Evolutionary conservation across 2,888 invertebrate genomes (phyloP), one percentile per base, ranked within the genome.

Genomic region (Liodrosophila aerea): DNA sequence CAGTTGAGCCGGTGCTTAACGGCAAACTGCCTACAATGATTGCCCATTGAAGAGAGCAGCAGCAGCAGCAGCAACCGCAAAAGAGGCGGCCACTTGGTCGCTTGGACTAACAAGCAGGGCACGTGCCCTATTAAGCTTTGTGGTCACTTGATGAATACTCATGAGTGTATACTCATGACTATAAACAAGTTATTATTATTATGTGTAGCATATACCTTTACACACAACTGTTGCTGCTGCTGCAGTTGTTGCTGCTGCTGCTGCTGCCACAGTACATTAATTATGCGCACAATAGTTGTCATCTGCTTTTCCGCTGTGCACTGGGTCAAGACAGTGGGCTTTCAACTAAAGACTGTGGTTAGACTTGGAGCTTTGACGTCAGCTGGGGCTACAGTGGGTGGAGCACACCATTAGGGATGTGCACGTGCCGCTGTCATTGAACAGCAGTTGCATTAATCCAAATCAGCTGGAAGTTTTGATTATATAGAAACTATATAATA

Each of bases 71-170:
- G 49, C 54, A 53, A 62, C 63, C 57, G 64, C 62, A 70, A 62
- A 16, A 39, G 50, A 46, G 60, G 58, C 58, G 54, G 58, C 31
- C 54, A 40, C 11, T 59, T 72, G 54, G 64, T 59, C 74, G 76
- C 69, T 63, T 76, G 65, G 74, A 58, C 62, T 74, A 72, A 69
- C 73, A 71, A 73, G 70, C 75, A 71, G 76, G 75, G 75, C 77
- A 77, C 76, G 76, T 76, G 76, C 76, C 76, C 76, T 74, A 76
- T 73, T 76, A 76, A 76, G 65, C 74, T 76, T 73, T 74, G 76
- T 74, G 74, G 74, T 74, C 69, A 68, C 47, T 54, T 67, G 71
- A 64, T 74, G 75, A 64, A 56, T 66, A 57, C 50, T 27, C 49
- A 53, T 44, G 73, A 40, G 49, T 49, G 49, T 45, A 50, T 33